These are phyloP conservation scores for Cnemophilus loriae DNA, from an alignment of 2,113 vertebrate genomes.

Conservation along the genomic window DNA sequence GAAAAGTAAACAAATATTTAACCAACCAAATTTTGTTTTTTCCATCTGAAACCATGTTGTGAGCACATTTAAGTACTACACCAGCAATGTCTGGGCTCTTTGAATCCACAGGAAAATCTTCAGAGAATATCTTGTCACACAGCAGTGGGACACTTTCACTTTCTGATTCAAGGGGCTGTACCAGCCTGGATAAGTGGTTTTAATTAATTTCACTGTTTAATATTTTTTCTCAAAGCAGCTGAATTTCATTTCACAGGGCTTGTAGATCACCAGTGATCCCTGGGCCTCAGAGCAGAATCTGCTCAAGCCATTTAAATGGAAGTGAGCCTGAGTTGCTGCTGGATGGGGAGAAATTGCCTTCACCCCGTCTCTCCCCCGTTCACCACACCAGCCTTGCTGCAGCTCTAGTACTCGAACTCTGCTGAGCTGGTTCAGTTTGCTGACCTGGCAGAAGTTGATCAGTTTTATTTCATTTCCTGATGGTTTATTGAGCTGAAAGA, in stretches of 20 bases:
- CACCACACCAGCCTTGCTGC: not conserved
- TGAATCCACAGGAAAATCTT: not conserved
- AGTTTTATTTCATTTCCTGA: not conserved
- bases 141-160: not conserved
- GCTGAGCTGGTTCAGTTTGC: not conserved
- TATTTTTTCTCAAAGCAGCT: not conserved
- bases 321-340: not conserved
- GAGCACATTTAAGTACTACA: not conserved
- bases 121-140: not conserved
- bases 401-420: accelerated
- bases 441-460: not conserved
- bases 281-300: not conserved
- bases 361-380: accelerated
- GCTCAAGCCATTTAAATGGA: not conserved
- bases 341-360: not conserved
- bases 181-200: not conserved
- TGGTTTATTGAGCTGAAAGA: not conserved
- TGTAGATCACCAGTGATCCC: not conserved
- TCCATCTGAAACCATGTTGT: not conserved
- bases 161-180: not conserved
- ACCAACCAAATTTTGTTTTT: not conserved
- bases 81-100: no score
- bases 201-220: not conserved
- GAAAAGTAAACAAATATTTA: not conserved
- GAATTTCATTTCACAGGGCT: accelerated